Base-by-base conservation (phyloP, 2,113 vertebrate species). In the Bubo scandiacus region DNA sequence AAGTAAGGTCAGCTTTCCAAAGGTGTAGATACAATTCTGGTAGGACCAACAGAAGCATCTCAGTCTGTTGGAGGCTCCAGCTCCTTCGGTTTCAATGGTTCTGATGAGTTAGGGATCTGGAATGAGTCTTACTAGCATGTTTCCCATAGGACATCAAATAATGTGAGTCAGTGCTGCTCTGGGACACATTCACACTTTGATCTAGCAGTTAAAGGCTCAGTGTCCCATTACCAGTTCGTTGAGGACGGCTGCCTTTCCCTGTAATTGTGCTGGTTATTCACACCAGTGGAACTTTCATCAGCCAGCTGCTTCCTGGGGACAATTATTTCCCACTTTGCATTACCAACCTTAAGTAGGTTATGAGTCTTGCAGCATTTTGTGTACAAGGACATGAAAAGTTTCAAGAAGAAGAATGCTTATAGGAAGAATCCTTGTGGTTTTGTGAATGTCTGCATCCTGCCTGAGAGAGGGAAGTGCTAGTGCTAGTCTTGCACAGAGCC, bases 191-290 rank as follows among this genome's bases (percentile, higher is more conserved):
- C 15, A 0, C 66, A 10, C 61, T 95, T 93, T 97, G 96, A 97
- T 97, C 92, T 92, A 95, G 61, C 88, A 95, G 89, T 82, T 90
- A 81, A 94, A 80, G 47, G 29, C 58, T 92, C 87, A 36, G 36
- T 66, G 85, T 86, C 88, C 86, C 77, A 88, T 91, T 85, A 78
- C 54, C 30, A 58, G 85, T 85, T 90, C 15, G 13, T 42, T 32
- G 63, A 94, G 86, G 90, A 92, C n/a, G 52, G 62, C 75, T 80
- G 81, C 18, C 61, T 95, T 94, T 79, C 81, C 84, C 81, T 95
- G 83, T 95, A 93, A 96, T 95, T 81, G 71, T 93, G 81, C 91
- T 86, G 81, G 79, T 90, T 95, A 90, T 93, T 96, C 86, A 85
- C 82, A 29, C 75, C 55, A 71, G 51, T 73, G 90, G 90, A 97